phyloP scores from a whole-genome alignment of 2,888 invertebrate species.

The Drosophila buzzatii region DNA sequence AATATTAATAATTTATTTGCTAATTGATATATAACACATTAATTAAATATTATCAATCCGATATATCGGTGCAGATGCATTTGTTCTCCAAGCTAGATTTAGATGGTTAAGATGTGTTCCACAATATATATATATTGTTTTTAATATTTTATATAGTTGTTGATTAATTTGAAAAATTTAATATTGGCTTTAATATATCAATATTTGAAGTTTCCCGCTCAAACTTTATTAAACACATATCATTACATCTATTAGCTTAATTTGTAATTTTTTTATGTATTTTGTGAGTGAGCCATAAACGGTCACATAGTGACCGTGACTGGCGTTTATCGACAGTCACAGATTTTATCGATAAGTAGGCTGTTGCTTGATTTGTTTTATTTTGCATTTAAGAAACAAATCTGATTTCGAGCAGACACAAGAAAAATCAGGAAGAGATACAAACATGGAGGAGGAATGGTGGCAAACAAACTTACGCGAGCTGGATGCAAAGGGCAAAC shows the following conservation, averaged over 20 bases:
- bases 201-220: not conserved
- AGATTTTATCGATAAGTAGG: conserved; percentile 22
- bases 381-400: not conserved
- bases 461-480: conserved; percentile 85
- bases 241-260: no score
- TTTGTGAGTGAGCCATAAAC: not conserved
- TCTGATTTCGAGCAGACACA: not conserved
- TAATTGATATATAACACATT: no score
- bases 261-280: conserved; percentile 2
- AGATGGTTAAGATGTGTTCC: no score
- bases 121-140: not conserved
- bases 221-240: not conserved
- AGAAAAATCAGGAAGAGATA: not conserved
- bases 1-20: not conserved
- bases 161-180: not conserved
- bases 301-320: conserved; percentile 47
- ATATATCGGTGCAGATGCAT: not conserved
- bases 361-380: conserved; percentile 6
- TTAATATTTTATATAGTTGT: not conserved
- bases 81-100: no score
- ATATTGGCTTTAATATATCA: not conserved
- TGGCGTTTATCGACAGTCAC: conserved; percentile 25
- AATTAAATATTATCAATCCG: not conserved
- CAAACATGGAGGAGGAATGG: conserved; percentile 85
- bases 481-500: conserved; percentile 85